These are phyloP conservation scores for Pithys albifrons DNA, from an alignment of 2,113 vertebrate genomes.

Conservation along the genomic window DNA sequence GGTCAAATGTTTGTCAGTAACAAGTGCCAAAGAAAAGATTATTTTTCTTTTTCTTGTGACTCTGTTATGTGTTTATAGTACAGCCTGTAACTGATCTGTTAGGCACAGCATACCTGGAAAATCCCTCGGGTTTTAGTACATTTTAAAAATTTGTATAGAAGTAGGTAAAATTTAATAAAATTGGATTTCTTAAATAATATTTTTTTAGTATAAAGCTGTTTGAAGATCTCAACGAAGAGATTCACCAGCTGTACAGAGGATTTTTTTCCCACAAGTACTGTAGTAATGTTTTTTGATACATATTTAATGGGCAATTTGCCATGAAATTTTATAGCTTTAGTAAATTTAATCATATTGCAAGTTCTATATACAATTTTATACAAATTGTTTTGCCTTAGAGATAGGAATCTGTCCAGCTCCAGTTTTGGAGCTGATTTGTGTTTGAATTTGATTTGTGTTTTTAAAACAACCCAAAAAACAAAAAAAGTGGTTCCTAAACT, in stretches of 20 bases:
- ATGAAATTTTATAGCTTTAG: neutral
- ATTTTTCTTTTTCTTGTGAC: neutral
- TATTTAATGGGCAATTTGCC: neutral
- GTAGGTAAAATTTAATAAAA: neutral
- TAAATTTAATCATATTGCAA: neutral
- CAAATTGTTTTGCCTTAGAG: neutral
- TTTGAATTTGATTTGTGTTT: neutral
- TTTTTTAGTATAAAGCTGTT: neutral
- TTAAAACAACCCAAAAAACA: neutral
- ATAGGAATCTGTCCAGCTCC: neutral
- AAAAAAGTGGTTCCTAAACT: neutral
- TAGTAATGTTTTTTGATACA: neutral
- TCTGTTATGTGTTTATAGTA: constrained; percentile 15
- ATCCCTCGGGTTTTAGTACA: neutral
- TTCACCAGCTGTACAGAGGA: neutral
- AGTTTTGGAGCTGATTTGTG: neutral
- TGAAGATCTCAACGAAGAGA: neutral
- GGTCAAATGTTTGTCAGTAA: constrained; percentile 15
- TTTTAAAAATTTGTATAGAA: neutral
- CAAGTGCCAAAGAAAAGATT: constrained; percentile 53
- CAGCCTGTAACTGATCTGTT: neutral
- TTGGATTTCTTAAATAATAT: neutral
- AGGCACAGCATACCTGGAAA: neutral
- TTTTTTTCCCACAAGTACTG: neutral
- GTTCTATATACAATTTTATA: neutral